phyloP scores from a whole-genome alignment of 2,888 invertebrate species.

The Drosophila sordidapex region DNA sequence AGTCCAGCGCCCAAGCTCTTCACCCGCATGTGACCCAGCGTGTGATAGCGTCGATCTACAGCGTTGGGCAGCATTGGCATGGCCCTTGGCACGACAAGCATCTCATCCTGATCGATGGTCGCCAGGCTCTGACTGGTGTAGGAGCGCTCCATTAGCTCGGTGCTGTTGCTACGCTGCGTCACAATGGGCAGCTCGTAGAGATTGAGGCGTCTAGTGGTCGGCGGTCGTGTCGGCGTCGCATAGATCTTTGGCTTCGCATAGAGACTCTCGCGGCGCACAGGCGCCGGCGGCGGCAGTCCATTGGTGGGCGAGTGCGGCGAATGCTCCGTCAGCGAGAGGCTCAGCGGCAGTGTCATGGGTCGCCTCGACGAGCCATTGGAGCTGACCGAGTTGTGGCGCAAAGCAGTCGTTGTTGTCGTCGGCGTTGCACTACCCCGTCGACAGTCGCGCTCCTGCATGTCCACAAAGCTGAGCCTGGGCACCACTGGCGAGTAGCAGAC shows the following conservation, averaged over 20 bases:
- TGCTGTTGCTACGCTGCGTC: slow-evolving; percentile 83
- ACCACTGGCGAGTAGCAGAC: slow-evolving; percentile 72
- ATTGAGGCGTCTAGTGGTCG: slow-evolving; percentile 61
- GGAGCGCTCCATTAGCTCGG: slow-evolving; percentile 82
- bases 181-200: slow-evolving; percentile 78
- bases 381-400: slow-evolving; percentile 68
- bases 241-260: slow-evolving; percentile 82
- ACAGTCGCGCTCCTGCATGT: slow-evolving; percentile 79
- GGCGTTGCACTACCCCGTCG: slow-evolving; percentile 47
- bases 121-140: slow-evolving; percentile 80
- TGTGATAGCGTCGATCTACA: slow-evolving; percentile 83
- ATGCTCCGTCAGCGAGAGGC: slow-evolving; percentile 63
- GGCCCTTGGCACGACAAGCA: slow-evolving; percentile 81
- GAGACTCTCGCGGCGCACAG: slow-evolving; percentile 80
- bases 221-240: slow-evolving; percentile 67
- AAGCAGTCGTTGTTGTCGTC: neutral
- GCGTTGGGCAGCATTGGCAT: slow-evolving; percentile 83
- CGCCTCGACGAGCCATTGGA: slow-evolving; percentile 52
- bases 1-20: slow-evolving; percentile 82
- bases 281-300: slow-evolving; percentile 77
- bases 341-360: slow-evolving; percentile 50
- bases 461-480: slow-evolving; percentile 73
- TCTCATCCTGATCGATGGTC: slow-evolving; percentile 83
- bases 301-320: slow-evolving; percentile 65
- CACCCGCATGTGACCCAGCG: slow-evolving; percentile 84